These are phyloP conservation scores for Tethea ocularis DNA, from an alignment of 2,888 invertebrate species.

Conservation along the genomic window DNA sequence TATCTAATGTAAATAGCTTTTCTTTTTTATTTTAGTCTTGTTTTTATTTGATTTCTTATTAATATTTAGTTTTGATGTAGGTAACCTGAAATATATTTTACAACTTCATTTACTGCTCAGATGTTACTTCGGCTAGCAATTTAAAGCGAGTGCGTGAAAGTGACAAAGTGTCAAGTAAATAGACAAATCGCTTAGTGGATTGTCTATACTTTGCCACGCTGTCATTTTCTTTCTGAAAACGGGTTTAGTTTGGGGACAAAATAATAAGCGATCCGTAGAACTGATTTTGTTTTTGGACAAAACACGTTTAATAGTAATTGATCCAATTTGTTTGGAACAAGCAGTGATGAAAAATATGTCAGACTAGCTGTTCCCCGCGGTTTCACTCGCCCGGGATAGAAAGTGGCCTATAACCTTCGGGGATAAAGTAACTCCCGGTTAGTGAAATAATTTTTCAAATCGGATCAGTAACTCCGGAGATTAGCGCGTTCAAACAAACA, in stretches of 20 bases:
- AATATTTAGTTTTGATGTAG: no score
- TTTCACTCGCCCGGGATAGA: no score
- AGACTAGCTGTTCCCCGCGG: no score
- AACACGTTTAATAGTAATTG: not conserved
- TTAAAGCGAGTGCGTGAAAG: not conserved
- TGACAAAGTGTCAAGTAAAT: slow-evolving; percentile 2
- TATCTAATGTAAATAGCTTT: no score
- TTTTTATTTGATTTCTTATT: no score
- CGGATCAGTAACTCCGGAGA: no score
- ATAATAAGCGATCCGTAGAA: not conserved
- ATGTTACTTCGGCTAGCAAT: not conserved
- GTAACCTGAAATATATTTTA: not conserved
- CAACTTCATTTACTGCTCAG: not conserved
- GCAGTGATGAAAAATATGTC: not conserved
- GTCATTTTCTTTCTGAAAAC: slow-evolving; percentile 7
- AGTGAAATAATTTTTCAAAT: no score
- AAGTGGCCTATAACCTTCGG: no score
- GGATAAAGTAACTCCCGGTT: no score
- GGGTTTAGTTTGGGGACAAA: not conserved
- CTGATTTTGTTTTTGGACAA: not conserved
- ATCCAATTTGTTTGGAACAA: not conserved
- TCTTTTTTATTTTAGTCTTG: no score
- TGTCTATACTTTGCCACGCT: not conserved
- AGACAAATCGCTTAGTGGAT: slow-evolving; percentile 6
- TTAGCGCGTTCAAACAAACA: no score